Conservation (phyloP, 2,113 vertebrate species). For the Trogon melanurus region DNA sequence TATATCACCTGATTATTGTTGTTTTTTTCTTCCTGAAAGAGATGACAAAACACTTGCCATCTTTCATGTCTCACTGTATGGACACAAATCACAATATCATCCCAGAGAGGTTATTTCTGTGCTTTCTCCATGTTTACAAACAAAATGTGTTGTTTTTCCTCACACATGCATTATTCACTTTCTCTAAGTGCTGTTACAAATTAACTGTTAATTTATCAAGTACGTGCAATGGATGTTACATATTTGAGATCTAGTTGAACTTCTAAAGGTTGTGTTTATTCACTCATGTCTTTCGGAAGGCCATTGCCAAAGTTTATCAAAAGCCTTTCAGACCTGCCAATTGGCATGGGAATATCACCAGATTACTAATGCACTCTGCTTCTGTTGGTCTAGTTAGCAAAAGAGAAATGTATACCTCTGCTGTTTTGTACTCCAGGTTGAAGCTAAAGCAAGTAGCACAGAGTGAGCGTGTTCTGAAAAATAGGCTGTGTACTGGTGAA, state of each 20-base stretch:
- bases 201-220: not conserved
- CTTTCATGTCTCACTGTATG: not conserved
- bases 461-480: not conserved
- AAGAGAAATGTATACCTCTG: not conserved
- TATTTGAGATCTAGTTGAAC: not conserved
- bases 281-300: not conserved
- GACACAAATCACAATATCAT: not conserved
- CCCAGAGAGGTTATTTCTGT: not conserved
- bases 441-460: not conserved
- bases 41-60: not conserved
- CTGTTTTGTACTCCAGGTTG: not conserved
- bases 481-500: not conserved
- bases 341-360: not conserved
- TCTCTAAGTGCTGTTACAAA: not conserved
- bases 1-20: not conserved
- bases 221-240: not conserved
- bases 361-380: not conserved
- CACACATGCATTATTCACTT: not conserved
- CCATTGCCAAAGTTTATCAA: conserved; percentile 18
- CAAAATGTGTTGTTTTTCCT: not conserved
- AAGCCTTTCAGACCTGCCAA: not conserved
- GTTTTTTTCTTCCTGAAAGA: not conserved
- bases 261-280: not conserved
- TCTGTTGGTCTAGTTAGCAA: not conserved
- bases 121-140: not conserved